Evolutionary conservation across 2,797 vertebrate species (phyloP), one percentile per base, ranked within the genome.

Genomic region (Apogon talboti): DNA sequence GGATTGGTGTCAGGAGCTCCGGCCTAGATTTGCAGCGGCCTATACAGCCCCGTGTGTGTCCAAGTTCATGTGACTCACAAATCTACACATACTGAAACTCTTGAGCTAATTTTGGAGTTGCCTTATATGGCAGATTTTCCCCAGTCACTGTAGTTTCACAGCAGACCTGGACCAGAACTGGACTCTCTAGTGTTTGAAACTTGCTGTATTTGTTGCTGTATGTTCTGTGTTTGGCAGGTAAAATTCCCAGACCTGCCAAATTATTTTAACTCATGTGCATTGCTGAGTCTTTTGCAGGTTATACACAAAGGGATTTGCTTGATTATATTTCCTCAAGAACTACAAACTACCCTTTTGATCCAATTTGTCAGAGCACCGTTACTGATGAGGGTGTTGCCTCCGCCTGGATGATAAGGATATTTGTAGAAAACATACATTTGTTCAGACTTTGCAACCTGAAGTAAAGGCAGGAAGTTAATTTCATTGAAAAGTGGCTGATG

Each of bases 1-100:
- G 52, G 53, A 76, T 66, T 9, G 13, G 49, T 89, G 84, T 84
- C 82, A 87, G 78, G 72, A 84, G 62, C 76, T 78, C 52, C 55
- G 16, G 58, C 13, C 40, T 19, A 66, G 74, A 74, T 87, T 87
- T 71, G 57, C 66, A 1, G 3, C 61, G 70, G 13, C 57, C 60
- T 56, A 40, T 49, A 49, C 11, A 9, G 30, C 7, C 16, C 42
- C 30, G 45, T 70, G 51, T 43, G 61, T 60, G 74, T 14, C 71
- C 87, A 49, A 78, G 38, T 84, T 90, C 66, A 80, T 71, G 72
- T 85, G 83, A 81, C 71, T 81, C 69, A 41, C 70, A 89, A 65
- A 79, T 75, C 57, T 73, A 84, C 66, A 77, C 67, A 73, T 58
- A 58, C 54, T 13, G 10, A 64, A 58, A 63, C 4, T 4, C 12